Evolutionary conservation across 2,888 invertebrate genomes (phyloP).

Genomic region (Tricholauxania praeusta): DNA sequence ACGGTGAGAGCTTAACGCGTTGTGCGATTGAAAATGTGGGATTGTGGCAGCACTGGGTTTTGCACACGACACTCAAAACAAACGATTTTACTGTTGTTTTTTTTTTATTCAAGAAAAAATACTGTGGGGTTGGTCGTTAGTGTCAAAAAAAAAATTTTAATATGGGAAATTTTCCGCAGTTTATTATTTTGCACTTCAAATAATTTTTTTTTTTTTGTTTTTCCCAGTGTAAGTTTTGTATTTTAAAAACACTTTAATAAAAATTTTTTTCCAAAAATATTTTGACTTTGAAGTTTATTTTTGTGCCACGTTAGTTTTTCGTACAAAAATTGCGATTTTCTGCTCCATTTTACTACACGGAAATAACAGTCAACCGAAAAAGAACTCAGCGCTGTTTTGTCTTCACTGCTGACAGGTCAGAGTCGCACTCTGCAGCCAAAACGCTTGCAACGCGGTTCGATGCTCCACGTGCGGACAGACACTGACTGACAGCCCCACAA

Average conservation of each 20-base stretch:
- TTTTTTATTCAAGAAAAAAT: neutral
- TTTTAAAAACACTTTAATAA: neutral
- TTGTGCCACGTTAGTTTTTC: too few relatives aligned
- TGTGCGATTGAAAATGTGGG: neutral
- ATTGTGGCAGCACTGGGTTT: neutral
- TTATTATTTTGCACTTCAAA: slow-evolving; percentile 37
- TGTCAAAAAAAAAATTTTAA: neutral
- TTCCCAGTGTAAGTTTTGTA: slow-evolving; percentile 4
- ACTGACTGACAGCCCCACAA: slow-evolving; percentile 19
- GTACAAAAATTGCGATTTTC: too few relatives aligned
- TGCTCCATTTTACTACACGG: too few relatives aligned
- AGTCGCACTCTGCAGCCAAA: slow-evolving; percentile 42
- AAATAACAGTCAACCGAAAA: slow-evolving; percentile 31
- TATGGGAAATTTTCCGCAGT: slow-evolving; percentile 9
- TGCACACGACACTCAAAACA: slow-evolving; percentile 11
- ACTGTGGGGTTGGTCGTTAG: too few relatives aligned
- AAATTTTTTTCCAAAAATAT: slow-evolving; percentile 23
- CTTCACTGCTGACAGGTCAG: slow-evolving; percentile 45
- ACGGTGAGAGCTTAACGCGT: neutral
- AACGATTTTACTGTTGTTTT: neutral
- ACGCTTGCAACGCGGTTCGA: slow-evolving; percentile 41
- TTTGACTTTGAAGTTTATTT: neutral
- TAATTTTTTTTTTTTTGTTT: neutral
- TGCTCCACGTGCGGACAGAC: slow-evolving; percentile 37
- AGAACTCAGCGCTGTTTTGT: slow-evolving; percentile 20